A percentile compares a stretch with the other conserved stretches of the same genome.
Conservation (phyloP, 1,140 invertebrate genomes). For the Pachypsylla venusta region DNA sequence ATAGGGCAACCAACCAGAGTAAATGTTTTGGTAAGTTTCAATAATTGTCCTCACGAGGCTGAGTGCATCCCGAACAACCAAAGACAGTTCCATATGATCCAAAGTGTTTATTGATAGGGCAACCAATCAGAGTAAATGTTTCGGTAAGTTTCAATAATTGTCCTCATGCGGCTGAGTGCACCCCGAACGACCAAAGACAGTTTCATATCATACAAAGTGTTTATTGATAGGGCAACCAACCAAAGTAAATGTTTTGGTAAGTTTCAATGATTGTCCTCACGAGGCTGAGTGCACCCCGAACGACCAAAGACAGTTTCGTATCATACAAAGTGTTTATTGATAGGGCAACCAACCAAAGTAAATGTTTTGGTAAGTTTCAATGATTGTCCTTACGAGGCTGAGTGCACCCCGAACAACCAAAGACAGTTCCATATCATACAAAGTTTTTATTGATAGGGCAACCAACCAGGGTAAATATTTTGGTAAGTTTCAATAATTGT, state of each 20-base stretch:
- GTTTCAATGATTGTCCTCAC: too few relatives aligned
- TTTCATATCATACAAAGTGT: constrained; percentile 99
- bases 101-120: constrained; percentile 99
- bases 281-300: too few relatives aligned
- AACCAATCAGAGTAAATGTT: constrained; percentile 99
- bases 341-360: constrained; percentile 98
- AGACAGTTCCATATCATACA: constrained; percentile 99
- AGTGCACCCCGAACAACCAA: too few relatives aligned
- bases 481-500: too few relatives aligned
- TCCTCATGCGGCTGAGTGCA: too few relatives aligned
- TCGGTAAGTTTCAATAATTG: constrained; percentile 82
- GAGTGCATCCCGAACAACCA: too few relatives aligned
- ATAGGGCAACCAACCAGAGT: constrained; percentile 98
- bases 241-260: constrained; percentile 99
- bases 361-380: constrained; percentile 94
- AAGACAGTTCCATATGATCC: constrained; percentile 97
- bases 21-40: constrained; percentile 95
- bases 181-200: too few relatives aligned
- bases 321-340: constrained; percentile 99
- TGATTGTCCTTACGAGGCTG: too few relatives aligned
- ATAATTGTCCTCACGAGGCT: too few relatives aligned
- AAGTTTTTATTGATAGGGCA: constrained; percentile 98
- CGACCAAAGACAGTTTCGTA: constrained; percentile 98
- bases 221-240: constrained; percentile 98
- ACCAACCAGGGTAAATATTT: constrained; percentile 99